Percentiles rank a stretch among this genome's conserved stretches.
Evolutionary conservation across 2,888 invertebrate genomes (phyloP).

Genomic region (Aphodius sticticus): DNA sequence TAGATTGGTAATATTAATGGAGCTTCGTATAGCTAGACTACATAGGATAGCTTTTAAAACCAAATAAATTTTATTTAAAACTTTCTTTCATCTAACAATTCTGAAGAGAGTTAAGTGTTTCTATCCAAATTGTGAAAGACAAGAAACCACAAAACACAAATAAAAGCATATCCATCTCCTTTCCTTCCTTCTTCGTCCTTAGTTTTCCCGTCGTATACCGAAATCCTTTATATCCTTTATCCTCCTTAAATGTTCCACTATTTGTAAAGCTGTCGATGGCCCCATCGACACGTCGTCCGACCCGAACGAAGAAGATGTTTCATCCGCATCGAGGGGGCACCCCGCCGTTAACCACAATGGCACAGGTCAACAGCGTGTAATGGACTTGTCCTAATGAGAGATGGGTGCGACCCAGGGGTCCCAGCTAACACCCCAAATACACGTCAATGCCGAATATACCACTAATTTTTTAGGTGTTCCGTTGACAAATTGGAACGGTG

Average conservation of each 20-base stretch:
- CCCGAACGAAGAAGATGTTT: neutral
- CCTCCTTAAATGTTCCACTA: neutral
- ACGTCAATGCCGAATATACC: neutral
- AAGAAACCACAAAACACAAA: constrained; percentile 7
- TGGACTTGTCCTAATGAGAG: constrained; percentile 56
- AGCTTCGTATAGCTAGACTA: too few species aligned
- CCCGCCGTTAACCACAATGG: constrained; percentile 51
- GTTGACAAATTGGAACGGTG: neutral
- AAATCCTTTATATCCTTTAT: neutral
- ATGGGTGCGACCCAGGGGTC: constrained; percentile 49
- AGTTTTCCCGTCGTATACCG: neutral
- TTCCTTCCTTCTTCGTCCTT: neutral
- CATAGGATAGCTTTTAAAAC: too few species aligned
- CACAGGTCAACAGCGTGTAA: constrained; percentile 51
- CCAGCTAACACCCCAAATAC: neutral
- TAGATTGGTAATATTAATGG: too few species aligned
- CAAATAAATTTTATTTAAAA: too few species aligned
- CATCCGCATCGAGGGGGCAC: neutral
- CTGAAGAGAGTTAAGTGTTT: too few species aligned
- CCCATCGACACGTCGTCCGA: constrained; percentile 6
- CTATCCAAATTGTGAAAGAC: neutral
- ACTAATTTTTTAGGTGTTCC: neutral
- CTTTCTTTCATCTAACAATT: too few species aligned
- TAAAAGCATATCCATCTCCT: neutral
- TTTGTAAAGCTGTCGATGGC: neutral